A percentile compares a stretch with the other conserved stretches of the same genome.
phyloP scores from a whole-genome alignment of 1,140 invertebrate species.

The Samia ricini region DNA sequence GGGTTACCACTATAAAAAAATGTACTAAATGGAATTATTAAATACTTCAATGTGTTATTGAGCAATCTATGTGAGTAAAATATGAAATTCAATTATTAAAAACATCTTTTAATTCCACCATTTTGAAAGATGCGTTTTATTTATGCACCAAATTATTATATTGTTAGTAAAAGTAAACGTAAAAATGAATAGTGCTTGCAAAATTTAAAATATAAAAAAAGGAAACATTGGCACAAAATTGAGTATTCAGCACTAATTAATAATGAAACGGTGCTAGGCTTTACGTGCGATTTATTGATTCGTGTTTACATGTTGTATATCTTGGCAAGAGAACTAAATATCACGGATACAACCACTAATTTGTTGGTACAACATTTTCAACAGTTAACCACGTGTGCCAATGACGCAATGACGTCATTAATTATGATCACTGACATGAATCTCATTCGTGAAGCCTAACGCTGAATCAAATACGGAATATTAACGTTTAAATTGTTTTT shows the following conservation, averaged over 20 bases:
- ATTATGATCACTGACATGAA: too few species aligned
- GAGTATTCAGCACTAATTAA: conserved; percentile 40
- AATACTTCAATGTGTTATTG: not conserved
- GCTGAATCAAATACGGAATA: too few species aligned
- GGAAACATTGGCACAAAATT: conserved; percentile 38
- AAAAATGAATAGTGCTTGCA: not conserved
- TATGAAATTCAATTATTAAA: not conserved
- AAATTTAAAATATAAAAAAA: conserved; percentile 11
- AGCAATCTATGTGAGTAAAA: not conserved
- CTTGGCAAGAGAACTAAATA: not conserved
- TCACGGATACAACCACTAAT: not conserved
- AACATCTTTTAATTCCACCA: too few species aligned
- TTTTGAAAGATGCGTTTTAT: too few species aligned
- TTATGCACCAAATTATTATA: not conserved
- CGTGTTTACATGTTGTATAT: not conserved
- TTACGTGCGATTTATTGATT: not conserved
- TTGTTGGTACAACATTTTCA: not conserved
- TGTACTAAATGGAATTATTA: not conserved
- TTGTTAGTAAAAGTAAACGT: not conserved
- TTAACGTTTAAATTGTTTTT: too few species aligned
- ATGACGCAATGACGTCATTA: not conserved
- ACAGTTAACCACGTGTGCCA: not conserved
- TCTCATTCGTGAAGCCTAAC: too few species aligned
- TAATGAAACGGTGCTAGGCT: conserved; percentile 28
- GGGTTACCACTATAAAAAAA: not conserved